A percentile compares a stretch with the other conserved stretches of the same genome.
phyloP scores from a whole-genome alignment of 1,140 invertebrate genomes.

The Aphelenchoides fujianensis region DNA sequence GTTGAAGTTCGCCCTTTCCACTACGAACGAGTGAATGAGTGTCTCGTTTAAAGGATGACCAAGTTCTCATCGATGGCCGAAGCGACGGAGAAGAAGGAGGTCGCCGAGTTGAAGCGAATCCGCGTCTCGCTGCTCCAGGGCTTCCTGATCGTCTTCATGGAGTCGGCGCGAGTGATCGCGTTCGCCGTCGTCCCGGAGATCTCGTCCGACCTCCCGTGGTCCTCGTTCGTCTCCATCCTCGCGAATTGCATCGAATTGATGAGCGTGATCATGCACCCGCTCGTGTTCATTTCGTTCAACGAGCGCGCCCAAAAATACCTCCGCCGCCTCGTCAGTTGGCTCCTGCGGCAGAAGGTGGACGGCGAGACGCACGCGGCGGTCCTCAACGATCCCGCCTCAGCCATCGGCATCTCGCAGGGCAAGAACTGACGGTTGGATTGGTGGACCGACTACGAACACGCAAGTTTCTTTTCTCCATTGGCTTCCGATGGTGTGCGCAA shows the following conservation, averaged over 20 bases:
- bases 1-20: neutral
- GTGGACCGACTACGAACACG: too few relatives aligned
- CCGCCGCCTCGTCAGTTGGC: neutral
- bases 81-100: neutral
- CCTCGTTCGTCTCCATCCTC: neutral
- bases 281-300: constrained; percentile 1
- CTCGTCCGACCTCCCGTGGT: neutral
- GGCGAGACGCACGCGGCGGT: too few relatives aligned
- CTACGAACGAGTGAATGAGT: neutral
- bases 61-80: neutral
- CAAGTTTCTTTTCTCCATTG: too few relatives aligned
- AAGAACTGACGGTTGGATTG: too few relatives aligned
- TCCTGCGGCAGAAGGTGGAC: neutral
- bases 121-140: constrained; percentile 9
- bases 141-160: constrained; percentile 1
- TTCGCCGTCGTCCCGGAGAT: neutral
- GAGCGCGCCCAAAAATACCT: constrained; percentile 12
- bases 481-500: too few relatives aligned
- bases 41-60: neutral
- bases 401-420: too few relatives aligned
- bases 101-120: neutral
- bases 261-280: neutral
- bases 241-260: constrained; percentile 15
- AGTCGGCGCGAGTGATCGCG: neutral
- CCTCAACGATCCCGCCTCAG: too few relatives aligned